Evolutionary conservation across 2,888 invertebrate genomes (phyloP).

Genomic region (Acheta domesticus): DNA sequence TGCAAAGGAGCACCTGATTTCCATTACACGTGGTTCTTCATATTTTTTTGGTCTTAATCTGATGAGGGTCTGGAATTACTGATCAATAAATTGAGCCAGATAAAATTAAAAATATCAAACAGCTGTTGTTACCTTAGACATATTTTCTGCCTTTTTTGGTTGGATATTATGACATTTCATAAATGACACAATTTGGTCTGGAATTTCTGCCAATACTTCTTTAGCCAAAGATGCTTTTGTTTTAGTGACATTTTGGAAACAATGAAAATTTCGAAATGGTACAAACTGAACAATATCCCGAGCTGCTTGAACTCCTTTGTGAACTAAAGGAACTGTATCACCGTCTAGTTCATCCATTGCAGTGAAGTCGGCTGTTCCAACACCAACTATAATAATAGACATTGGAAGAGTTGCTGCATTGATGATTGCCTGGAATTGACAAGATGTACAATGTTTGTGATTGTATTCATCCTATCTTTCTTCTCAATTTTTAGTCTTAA

Average conservation of each 20-base stretch:
- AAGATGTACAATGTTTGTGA: background rate
- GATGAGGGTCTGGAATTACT: too few species aligned
- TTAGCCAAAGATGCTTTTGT: slow-evolving; percentile 49
- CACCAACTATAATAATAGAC: slow-evolving; percentile 60
- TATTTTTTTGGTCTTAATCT: too few species aligned
- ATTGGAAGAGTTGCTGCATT: slow-evolving; percentile 55
- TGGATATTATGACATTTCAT: slow-evolving; percentile 47
- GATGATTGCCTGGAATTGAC: slow-evolving; percentile 46
- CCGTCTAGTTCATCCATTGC: slow-evolving; percentile 61
- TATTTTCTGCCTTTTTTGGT: slow-evolving; percentile 34
- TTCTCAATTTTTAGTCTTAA: too few species aligned
- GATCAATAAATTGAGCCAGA: too few species aligned
- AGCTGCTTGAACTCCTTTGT: slow-evolving; percentile 48
- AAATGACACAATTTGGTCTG: slow-evolving; percentile 51
- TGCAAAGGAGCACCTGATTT: too few species aligned
- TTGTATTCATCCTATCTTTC: background rate
- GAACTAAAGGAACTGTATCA: slow-evolving; percentile 47
- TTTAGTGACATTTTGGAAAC: slow-evolving; percentile 38
- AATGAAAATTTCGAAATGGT: slow-evolving; percentile 48
- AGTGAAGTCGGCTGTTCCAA: slow-evolving; percentile 58
- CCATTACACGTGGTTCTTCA: too few species aligned
- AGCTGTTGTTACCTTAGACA: too few species aligned
- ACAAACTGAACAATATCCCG: slow-evolving; percentile 59
- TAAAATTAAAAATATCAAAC: too few species aligned
- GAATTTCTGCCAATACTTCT: slow-evolving; percentile 57